A percentile compares a stretch with the other conserved stretches of the same genome.
Evolutionary conservation across 2,888 invertebrate species (phyloP).

Genomic region (Caprella mutica): DNA sequence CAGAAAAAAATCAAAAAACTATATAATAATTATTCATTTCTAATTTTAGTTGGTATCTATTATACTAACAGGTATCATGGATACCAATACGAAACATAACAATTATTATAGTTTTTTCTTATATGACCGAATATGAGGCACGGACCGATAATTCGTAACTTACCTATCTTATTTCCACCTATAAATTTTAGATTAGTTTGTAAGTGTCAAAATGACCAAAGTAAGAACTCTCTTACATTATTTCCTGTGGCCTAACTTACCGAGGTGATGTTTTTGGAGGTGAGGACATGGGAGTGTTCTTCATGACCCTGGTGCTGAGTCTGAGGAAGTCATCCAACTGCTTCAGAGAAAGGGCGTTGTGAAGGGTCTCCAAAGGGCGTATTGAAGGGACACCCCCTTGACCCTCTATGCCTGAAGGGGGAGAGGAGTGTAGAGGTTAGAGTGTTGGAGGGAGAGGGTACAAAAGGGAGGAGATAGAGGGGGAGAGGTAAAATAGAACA

Average conservation of each 20-base stretch:
- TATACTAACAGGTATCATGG: too few species aligned
- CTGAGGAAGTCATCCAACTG: conserved; percentile 83
- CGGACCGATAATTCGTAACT: too few species aligned
- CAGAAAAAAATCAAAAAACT: too few species aligned
- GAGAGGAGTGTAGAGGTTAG: neutral
- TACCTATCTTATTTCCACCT: too few species aligned
- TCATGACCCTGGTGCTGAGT: conserved; percentile 64
- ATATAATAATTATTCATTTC: too few species aligned
- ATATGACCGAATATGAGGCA: too few species aligned
- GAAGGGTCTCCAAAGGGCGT: conserved; percentile 89
- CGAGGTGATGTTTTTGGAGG: conserved; percentile 46
- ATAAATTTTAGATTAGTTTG: too few species aligned
- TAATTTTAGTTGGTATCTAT: too few species aligned
- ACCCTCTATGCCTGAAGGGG: conserved; percentile 58
- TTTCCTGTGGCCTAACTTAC: neutral
- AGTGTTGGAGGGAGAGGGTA: neutral
- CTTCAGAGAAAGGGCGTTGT: conserved; percentile 85
- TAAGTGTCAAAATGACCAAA: neutral
- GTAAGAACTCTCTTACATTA: neutral
- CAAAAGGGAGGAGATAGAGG: neutral
- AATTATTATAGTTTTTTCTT: too few species aligned
- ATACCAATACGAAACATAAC: too few species aligned
- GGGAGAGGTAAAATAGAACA: too few species aligned
- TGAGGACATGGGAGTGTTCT: conserved; percentile 51
- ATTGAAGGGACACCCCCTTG: conserved; percentile 90